These are phyloP conservation scores for Mustela nigripes DNA, from an alignment of 2,113 vertebrate species.

Conservation along the genomic window DNA sequence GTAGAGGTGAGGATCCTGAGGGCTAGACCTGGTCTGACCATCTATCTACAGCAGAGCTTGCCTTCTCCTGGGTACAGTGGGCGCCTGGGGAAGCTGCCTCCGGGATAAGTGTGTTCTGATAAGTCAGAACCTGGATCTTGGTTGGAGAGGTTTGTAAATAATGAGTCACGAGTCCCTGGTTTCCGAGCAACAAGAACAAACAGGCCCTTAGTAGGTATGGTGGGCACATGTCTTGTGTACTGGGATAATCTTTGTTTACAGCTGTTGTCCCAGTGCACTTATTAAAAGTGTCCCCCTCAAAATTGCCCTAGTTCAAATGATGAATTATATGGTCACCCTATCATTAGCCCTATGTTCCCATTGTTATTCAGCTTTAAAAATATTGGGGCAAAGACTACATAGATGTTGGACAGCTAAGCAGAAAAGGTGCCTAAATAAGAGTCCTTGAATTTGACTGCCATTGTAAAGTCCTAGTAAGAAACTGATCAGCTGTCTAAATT, in stretches of 20 bases:
- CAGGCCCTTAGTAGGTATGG: background rate
- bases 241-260: background rate
- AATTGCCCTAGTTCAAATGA: background rate
- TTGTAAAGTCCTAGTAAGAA: background rate
- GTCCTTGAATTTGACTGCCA: background rate
- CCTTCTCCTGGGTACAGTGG: background rate
- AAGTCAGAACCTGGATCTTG: background rate
- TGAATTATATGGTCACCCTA: background rate
- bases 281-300: background rate
- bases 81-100: background rate
- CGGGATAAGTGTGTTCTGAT: rapidly evolving
- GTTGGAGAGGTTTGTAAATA: background rate
- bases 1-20: background rate
- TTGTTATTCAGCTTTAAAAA: background rate
- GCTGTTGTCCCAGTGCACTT: background rate
- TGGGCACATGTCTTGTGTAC: background rate
- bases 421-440: background rate
- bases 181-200: background rate
- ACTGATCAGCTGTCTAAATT: background rate
- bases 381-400: background rate
- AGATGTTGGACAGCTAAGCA: background rate
- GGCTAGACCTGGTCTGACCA: background rate
- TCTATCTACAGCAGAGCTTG: background rate
- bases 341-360: background rate
- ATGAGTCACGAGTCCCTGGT: background rate